A percentile compares a stretch with the other conserved stretches of the same genome.
phyloP scores from a whole-genome alignment of 2,797 vertebrate genomes.

The Alectoris magna region DNA sequence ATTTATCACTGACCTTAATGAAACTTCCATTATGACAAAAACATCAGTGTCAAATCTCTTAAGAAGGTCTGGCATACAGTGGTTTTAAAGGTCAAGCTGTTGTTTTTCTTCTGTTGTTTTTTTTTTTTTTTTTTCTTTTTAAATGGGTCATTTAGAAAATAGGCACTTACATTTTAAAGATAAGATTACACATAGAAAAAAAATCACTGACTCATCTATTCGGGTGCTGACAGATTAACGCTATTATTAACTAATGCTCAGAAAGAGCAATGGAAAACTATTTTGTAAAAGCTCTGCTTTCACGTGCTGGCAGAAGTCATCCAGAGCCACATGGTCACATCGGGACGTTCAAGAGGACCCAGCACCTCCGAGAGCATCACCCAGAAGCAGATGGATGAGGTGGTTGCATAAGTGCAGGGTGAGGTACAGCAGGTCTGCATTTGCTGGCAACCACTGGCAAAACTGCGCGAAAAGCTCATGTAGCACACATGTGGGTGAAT shows the following conservation, averaged over 20 bases:
- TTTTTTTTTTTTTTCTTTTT: background rate
- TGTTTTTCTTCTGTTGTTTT: background rate
- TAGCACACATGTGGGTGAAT: background rate
- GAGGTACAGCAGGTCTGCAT: background rate
- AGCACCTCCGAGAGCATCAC: fast-evolving
- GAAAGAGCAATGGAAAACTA: background rate
- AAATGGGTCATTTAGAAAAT: conserved; percentile 41
- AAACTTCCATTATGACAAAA: conserved; percentile 73
- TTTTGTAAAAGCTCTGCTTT: conserved; percentile 7
- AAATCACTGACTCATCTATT: background rate
- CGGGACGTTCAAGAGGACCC: background rate
- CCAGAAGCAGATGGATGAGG: background rate
- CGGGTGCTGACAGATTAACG: background rate
- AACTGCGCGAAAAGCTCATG: background rate
- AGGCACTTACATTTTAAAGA: conserved; percentile 29
- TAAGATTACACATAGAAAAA: background rate
- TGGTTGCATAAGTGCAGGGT: fast-evolving
- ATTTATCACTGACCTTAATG: conserved; percentile 76
- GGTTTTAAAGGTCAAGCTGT: conserved; percentile 64
- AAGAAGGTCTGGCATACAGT: conserved; percentile 61
- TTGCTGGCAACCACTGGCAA: background rate
- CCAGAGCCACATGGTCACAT: background rate
- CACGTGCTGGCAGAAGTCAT: background rate
- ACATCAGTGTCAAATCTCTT: conserved; percentile 71
- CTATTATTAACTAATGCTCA: background rate